phyloP scores from a whole-genome alignment of 2,888 invertebrate species.

The Pachycephus smyrnensis region DNA sequence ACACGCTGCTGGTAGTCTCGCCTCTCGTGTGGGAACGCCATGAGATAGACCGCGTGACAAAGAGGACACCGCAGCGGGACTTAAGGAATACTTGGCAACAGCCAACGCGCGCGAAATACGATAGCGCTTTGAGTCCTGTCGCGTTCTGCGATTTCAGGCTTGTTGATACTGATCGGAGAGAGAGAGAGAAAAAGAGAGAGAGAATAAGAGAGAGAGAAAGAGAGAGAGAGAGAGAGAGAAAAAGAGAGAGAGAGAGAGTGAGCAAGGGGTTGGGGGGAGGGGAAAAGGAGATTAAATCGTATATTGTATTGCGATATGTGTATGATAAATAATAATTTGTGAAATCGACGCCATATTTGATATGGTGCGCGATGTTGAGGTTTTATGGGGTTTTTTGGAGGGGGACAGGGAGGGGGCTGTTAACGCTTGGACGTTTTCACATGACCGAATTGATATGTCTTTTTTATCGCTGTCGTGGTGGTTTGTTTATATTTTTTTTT shows the following conservation, averaged over 20 bases:
- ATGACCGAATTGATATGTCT: too few species aligned
- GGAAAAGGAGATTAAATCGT: neutral
- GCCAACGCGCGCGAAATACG: slow-evolving; percentile 38
- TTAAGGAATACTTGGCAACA: slow-evolving; percentile 35
- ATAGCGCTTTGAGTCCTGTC: slow-evolving; percentile 23
- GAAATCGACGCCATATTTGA: too few species aligned
- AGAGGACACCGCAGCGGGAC: slow-evolving; percentile 14
- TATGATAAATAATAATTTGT: neutral
- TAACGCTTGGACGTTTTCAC: too few species aligned
- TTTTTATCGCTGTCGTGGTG: neutral
- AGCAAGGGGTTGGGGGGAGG: slow-evolving; percentile 31
- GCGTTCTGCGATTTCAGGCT: neutral
- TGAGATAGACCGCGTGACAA: neutral
- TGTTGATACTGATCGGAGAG: slow-evolving; percentile 20
- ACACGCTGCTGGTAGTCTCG: slow-evolving; percentile 44
- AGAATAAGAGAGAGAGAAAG: slow-evolving; percentile 14
- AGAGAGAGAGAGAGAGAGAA: slow-evolving; percentile 16
- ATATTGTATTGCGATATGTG: neutral
- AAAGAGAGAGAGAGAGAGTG: slow-evolving; percentile 24
- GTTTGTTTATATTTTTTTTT: slow-evolving; percentile 20
- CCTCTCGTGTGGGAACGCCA: slow-evolving; percentile 50
- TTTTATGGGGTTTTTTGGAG: too few species aligned
- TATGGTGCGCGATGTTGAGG: too few species aligned
- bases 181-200: slow-evolving; percentile 19
- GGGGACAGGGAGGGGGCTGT: too few species aligned